Percentiles rank a stretch among this genome's conserved stretches.
These are phyloP conservation scores for Lophochroa leadbeateri DNA, from an alignment of 2,113 vertebrate species.

Conservation along the genomic window DNA sequence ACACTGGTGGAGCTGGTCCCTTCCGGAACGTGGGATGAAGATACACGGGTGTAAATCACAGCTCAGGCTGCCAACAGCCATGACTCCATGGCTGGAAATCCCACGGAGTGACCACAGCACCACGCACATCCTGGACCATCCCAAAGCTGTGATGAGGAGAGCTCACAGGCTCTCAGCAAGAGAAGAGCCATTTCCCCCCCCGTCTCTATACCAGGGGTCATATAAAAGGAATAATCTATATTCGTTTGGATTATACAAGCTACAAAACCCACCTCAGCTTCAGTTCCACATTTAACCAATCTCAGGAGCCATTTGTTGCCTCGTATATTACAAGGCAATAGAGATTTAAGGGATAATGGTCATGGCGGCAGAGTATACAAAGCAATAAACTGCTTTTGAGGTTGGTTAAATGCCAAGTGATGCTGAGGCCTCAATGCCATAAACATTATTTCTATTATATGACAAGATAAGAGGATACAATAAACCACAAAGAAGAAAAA, in stretches of 20 bases:
- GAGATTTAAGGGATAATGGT: conserved; percentile 81
- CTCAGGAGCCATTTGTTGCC: conserved; percentile 67
- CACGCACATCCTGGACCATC: rapidly evolving
- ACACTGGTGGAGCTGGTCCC: not conserved
- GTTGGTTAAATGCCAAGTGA: conserved; percentile 78
- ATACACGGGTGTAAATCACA: rapidly evolving
- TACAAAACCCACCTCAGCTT: conserved; percentile 68
- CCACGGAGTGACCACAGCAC: rapidly evolving
- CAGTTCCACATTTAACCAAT: conserved; percentile 62
- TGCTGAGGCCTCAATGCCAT: conserved; percentile 71
- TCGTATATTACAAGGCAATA: conserved; percentile 75
- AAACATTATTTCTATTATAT: conserved; percentile 79
- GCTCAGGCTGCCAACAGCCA: rapidly evolving
- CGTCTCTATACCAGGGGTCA: not conserved
- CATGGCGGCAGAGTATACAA: conserved; percentile 60
- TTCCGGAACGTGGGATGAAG: not conserved
- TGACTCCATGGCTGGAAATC: rapidly evolving
- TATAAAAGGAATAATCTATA: conserved; percentile 50
- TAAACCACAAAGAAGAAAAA: conserved; percentile 57
- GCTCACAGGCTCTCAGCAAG: not conserved
- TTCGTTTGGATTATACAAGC: conserved; percentile 47
- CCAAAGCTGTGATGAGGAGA: not conserved
- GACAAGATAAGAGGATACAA: conserved; percentile 78
- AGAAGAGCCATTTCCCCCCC: not conserved
- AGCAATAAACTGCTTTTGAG: conserved; percentile 76